Base-by-base conservation (phyloP, 30 jellyfish, hydroid and myxozoan genomes). In the Aurelia sp. region DNA sequence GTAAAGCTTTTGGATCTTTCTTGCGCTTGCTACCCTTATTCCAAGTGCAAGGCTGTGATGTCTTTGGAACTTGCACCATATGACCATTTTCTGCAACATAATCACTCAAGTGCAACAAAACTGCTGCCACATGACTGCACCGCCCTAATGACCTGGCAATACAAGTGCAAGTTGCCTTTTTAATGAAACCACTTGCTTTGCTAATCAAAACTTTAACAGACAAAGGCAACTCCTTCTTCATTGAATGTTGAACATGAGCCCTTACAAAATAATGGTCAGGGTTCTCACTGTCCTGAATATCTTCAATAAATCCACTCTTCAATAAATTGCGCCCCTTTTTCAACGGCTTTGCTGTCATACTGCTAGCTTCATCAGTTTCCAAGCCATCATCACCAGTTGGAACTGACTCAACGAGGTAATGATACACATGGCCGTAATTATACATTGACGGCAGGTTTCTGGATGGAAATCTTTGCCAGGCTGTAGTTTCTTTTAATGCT, bases 1-100 rank as follows among this genome's bases (percentile, higher is more conserved):
- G 94, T 31, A 85, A 61, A 33, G 44, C 58, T 47, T 57, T 74
- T 51, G 94, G 94, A 40, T 85, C 50, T 62, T 85, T 85, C 22
- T 31, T 31, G 70, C 88, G 52, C 44, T 58, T 87, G 65, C 64
- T 87, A 16, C 92, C 91, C 55, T 82, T 76, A 76, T 86, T 77
- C 96, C 97, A 88, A n/a, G 78, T 52, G 51, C 97, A 88, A 21
- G 88, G 81, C 78, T 78, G 21, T 10, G 92, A 88, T 67, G 97
- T 88, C 16, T 65, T 38, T 44, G 97, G 97, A 22, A 40, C 77
- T 13, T 20, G 47, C 24, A 73, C 82, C 18, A 30, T 52, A 66
- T 50, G 27, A 31, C 60, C 62, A 84, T 76, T 76, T 17, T 30
- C 48, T 15, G 59, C 47, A 44, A 52, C 33, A 53, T 17, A 30